Evolutionary conservation across 2,797 vertebrate species (phyloP).

Genomic region (Ctenopoma kingsleyae): DNA sequence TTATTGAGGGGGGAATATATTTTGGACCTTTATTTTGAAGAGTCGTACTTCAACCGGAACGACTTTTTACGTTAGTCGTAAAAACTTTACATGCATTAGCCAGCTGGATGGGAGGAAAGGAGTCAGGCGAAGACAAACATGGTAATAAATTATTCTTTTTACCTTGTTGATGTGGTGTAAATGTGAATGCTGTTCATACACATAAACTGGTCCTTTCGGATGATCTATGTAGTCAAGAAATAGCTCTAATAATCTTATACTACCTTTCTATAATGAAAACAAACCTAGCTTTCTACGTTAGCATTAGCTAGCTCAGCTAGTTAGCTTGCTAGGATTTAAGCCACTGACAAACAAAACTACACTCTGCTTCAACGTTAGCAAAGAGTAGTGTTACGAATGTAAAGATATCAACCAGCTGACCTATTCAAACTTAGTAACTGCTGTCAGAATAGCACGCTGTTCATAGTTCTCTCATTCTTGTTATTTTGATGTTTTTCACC

Average conservation of each 20-base stretch:
- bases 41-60: constrained; percentile 38
- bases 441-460: constrained; percentile 23
- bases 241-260: no score
- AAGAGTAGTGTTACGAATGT: not conserved
- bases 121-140: constrained; percentile 87
- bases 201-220: accelerated
- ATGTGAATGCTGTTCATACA: not conserved
- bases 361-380: not conserved
- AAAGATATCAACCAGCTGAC: not conserved
- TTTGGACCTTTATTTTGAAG: constrained; percentile 49
- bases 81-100: constrained; percentile 66
- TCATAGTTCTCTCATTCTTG: constrained; percentile 16
- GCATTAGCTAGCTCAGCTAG: constrained; percentile 52
- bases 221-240: not conserved
- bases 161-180: not conserved
- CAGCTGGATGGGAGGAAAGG: constrained; percentile 84
- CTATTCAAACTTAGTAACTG: constrained; percentile 10
- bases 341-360: constrained; percentile 12
- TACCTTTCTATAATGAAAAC: constrained; percentile 22
- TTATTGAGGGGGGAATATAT: accelerated
- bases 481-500: not conserved
- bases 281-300: constrained; percentile 52
- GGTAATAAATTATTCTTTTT: constrained; percentile 75
- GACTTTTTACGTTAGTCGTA: not conserved
- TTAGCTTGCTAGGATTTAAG: constrained; percentile 43